phyloP scores from a whole-genome alignment of 1,140 invertebrate species.

The Caerostris darwini region DNA sequence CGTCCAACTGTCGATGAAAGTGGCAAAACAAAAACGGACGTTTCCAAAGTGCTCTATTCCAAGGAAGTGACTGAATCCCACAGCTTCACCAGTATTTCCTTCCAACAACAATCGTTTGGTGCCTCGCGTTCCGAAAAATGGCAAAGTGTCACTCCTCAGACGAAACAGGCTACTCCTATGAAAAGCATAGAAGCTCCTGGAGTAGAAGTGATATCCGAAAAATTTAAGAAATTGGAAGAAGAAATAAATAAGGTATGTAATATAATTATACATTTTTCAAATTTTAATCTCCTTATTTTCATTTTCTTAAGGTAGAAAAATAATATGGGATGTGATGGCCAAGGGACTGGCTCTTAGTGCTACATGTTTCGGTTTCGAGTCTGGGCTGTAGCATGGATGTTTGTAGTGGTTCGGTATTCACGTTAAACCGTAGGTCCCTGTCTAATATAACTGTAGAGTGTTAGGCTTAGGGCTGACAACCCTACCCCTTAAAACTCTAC shows the following conservation, averaged over 20 bases:
- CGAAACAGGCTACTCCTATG: not conserved
- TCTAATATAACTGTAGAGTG: too few relatives aligned
- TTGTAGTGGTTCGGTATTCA: too few relatives aligned
- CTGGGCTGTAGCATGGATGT: too few relatives aligned
- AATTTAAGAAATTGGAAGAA: constrained; percentile 35
- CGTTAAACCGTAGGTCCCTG: too few relatives aligned
- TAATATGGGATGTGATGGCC: too few relatives aligned
- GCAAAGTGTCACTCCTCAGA: constrained; percentile 61
- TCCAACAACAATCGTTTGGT: constrained; percentile 70
- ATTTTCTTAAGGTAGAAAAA: too few relatives aligned
- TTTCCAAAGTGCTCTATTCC: constrained; percentile 70
- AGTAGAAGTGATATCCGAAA: not conserved
- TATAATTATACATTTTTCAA: not conserved
- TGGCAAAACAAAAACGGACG: constrained; percentile 14
- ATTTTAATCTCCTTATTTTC: too few relatives aligned
- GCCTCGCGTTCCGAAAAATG: constrained; percentile 36
- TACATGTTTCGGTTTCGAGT: too few relatives aligned
- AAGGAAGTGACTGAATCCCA: constrained; percentile 71
- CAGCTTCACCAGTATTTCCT: constrained; percentile 68
- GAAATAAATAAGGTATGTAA: constrained; percentile 50
- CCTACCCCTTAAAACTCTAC: too few relatives aligned
- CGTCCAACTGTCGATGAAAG: not conserved
- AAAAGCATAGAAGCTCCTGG: not conserved
- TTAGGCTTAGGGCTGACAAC: too few relatives aligned
- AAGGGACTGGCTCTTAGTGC: too few relatives aligned